Evolutionary conservation across 2,888 invertebrate genomes (phyloP).

Genomic region (Spisula subtruncata): DNA sequence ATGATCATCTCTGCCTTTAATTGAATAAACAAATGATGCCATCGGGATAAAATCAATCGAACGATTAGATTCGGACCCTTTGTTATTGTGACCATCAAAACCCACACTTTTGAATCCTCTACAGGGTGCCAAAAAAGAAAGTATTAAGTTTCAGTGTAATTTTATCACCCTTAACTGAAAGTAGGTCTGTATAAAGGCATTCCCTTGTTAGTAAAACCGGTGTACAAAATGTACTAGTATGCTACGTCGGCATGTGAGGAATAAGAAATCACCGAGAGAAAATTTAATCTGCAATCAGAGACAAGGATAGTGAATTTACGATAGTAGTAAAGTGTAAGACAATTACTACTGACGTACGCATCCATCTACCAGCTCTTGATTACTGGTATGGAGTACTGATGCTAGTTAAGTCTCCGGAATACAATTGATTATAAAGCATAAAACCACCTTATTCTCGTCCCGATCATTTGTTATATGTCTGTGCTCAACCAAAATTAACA

Average conservation of each 20-base stretch:
- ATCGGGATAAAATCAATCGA: no score
- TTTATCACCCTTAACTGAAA: no score
- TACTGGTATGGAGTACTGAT: background rate
- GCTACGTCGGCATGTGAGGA: background rate
- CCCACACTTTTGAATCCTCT: no score
- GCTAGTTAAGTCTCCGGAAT: background rate
- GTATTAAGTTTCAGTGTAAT: no score
- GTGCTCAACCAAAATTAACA: background rate
- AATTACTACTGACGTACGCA: background rate
- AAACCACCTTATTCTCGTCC: background rate
- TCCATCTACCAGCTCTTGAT: background rate
- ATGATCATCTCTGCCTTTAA: no score
- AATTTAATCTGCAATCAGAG: background rate
- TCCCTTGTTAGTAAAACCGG: no score
- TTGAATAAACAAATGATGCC: no score
- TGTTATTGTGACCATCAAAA: no score
- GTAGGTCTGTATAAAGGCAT: no score
- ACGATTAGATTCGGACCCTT: no score
- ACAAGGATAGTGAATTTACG: constrained; percentile 3
- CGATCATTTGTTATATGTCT: background rate
- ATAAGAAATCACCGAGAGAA: background rate
- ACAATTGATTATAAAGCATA: constrained; percentile 2
- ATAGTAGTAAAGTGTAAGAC: background rate
- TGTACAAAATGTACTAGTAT: no score
- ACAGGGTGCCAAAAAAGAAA: no score